A percentile compares a stretch with the other conserved stretches of the same genome.
Conservation (phyloP, 2,797 vertebrate genomes). For the Apogon talboti region DNA sequence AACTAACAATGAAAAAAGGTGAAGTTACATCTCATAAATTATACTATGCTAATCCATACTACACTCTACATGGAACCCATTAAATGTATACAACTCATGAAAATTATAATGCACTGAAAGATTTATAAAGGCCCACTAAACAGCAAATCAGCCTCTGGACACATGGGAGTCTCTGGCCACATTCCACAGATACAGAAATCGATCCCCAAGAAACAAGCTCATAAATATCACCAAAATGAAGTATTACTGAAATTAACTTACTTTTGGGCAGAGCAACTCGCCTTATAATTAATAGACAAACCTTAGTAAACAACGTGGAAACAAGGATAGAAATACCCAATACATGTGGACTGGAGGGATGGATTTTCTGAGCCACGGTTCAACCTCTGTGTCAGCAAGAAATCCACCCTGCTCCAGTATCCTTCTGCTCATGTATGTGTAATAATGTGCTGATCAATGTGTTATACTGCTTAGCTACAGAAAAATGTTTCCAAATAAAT, state of each 20-base stretch:
- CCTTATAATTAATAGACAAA: slow-evolving; percentile 48
- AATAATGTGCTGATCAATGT: slow-evolving; percentile 56
- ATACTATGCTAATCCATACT: slow-evolving; percentile 39
- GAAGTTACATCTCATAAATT: slow-evolving; percentile 11
- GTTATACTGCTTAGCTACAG: slow-evolving; percentile 47
- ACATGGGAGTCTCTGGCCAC: slow-evolving; percentile 22
- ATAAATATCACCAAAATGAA: slow-evolving; percentile 45
- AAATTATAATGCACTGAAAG: slow-evolving; percentile 46
- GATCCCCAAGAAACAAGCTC: slow-evolving; percentile 27
- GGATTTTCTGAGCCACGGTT: slow-evolving; percentile 52
- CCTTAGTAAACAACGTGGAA: slow-evolving; percentile 41
- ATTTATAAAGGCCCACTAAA: slow-evolving; percentile 33
- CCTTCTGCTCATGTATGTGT: slow-evolving; percentile 52
- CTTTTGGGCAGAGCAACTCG: slow-evolving; percentile 20
- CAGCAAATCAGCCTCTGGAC: slow-evolving; percentile 26
- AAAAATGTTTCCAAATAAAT: slow-evolving; percentile 38
- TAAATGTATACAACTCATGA: slow-evolving; percentile 38
- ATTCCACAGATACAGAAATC: slow-evolving; percentile 38
- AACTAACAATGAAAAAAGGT: not conserved
- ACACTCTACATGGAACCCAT: slow-evolving; percentile 12
- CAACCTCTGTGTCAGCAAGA: slow-evolving; percentile 55
- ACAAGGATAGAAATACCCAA: slow-evolving; percentile 38
- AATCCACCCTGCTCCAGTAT: slow-evolving; percentile 48
- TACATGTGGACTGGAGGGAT: slow-evolving; percentile 41
- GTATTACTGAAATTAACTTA: slow-evolving; percentile 37